Conservation (phyloP, 2,888 invertebrate genomes). For the Arctia plantaginis region DNA sequence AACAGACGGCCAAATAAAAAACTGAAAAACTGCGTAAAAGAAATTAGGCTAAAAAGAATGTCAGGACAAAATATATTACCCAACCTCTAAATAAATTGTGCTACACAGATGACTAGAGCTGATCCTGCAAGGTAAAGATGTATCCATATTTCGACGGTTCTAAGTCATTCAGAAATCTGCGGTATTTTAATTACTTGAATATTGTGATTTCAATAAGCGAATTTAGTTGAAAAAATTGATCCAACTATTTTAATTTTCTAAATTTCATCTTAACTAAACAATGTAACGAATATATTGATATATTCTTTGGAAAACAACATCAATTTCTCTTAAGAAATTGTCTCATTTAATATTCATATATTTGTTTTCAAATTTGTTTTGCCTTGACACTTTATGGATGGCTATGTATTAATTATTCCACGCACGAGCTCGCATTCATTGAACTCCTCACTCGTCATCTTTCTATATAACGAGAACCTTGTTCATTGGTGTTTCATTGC, state of each 20-base stretch:
- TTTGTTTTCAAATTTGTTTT: conserved; percentile 76
- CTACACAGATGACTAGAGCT: no score
- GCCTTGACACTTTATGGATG: conserved; percentile 76
- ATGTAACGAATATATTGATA: conserved; percentile 31
- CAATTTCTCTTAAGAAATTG: conserved; percentile 63
- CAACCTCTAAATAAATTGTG: no score
- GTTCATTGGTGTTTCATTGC: conserved; percentile 21
- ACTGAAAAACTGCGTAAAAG: no score
- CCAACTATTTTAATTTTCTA: no score
- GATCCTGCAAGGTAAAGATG: no score
- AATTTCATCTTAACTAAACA: conserved; percentile 5
- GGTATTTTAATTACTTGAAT: background rate
- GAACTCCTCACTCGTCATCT: conserved; percentile 52
- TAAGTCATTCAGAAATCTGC: no score
- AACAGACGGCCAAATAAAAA: no score
- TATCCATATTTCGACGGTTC: no score
- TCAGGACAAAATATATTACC: no score
- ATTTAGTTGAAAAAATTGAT: background rate
- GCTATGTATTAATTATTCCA: conserved; percentile 73
- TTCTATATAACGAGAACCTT: conserved; percentile 49
- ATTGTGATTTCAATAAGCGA: background rate
- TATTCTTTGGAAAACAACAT: conserved; percentile 50
- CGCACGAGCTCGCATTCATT: conserved; percentile 72
- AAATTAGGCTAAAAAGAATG: no score
- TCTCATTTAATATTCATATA: conserved; percentile 80